Evolutionary conservation across 2,888 invertebrate genomes (phyloP).

Genomic region (Nowickia ferox): DNA sequence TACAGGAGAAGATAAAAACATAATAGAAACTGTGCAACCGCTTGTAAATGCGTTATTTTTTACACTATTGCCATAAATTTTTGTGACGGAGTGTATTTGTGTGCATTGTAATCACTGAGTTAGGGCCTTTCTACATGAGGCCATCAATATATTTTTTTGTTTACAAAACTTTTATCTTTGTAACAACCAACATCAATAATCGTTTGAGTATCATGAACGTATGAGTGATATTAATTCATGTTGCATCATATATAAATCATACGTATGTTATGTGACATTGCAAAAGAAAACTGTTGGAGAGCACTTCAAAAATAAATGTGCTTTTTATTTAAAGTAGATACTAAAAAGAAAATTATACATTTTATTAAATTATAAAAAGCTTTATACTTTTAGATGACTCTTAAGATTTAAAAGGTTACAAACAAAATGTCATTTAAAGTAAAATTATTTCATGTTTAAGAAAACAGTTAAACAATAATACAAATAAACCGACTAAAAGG

Average conservation of each 20-base stretch:
- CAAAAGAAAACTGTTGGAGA: neutral
- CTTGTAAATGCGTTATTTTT: no score
- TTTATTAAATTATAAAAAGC: constrained; percentile 13
- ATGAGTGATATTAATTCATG: constrained; percentile 25
- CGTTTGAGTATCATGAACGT: neutral
- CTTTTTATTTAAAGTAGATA: constrained; percentile 1
- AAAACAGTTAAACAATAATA: neutral
- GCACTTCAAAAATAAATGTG: constrained; percentile 1
- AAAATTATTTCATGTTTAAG: no score
- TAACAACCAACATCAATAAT: neutral
- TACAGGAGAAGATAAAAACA: no score
- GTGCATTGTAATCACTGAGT: no score
- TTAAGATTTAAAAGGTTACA: neutral
- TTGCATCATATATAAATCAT: constrained; percentile 29
- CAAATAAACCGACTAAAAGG: neutral
- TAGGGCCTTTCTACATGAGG: no score
- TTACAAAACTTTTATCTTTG: neutral
- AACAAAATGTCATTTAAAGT: constrained; percentile 6
- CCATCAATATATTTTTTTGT: no score
- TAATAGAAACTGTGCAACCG: no score
- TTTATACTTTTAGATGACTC: neutral
- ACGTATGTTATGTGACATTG: neutral
- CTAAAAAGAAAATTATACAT: neutral
- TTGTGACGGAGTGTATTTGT: no score
- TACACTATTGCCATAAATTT: no score